Percentiles rank a stretch among this genome's conserved stretches.
Evolutionary conservation across 1,140 invertebrate genomes (phyloP).

Genomic region (Drosophila fuyamai): DNA sequence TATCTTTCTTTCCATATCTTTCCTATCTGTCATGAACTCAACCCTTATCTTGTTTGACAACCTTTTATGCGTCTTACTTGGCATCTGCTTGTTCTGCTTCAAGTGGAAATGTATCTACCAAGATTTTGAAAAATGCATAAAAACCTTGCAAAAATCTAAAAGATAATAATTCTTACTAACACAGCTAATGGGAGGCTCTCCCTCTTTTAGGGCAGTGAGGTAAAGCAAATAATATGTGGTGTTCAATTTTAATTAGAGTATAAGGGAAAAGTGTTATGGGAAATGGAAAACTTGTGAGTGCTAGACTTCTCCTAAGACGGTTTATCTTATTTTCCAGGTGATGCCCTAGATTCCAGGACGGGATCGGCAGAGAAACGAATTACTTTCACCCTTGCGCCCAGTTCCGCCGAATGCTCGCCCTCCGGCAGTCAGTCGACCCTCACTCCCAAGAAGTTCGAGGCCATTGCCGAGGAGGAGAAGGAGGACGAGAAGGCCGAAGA

Average conservation of each 20-base stretch:
- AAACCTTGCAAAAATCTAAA: background rate
- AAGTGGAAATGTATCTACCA: background rate
- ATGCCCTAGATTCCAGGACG: slow-evolving; percentile 56
- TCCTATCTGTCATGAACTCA: slow-evolving; percentile 36
- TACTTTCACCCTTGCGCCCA: slow-evolving; percentile 69
- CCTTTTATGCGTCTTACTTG: slow-evolving; percentile 28
- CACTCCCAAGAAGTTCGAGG: slow-evolving; percentile 72
- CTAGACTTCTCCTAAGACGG: background rate
- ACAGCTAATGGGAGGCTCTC: too few relatives aligned
- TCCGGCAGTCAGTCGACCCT: slow-evolving; percentile 71
- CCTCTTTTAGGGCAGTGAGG: too few relatives aligned
- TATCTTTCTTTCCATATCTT: slow-evolving; percentile 39
- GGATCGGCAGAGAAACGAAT: slow-evolving; percentile 67
- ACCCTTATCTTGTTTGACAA: slow-evolving; percentile 36
- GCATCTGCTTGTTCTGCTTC: slow-evolving; percentile 14
- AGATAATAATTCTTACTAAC: too few relatives aligned
- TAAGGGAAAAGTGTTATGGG: too few relatives aligned
- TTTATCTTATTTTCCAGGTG: slow-evolving; percentile 11
- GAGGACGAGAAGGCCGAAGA: slow-evolving; percentile 65
- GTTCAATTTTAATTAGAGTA: too few relatives aligned
- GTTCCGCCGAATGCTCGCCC: slow-evolving; percentile 65
- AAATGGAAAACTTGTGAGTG: background rate
- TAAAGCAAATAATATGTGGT: too few relatives aligned
- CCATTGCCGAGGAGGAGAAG: slow-evolving; percentile 76
- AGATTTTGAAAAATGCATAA: background rate